Conservation (phyloP, 2,888 invertebrate species). For the Oligia latruncula region DNA sequence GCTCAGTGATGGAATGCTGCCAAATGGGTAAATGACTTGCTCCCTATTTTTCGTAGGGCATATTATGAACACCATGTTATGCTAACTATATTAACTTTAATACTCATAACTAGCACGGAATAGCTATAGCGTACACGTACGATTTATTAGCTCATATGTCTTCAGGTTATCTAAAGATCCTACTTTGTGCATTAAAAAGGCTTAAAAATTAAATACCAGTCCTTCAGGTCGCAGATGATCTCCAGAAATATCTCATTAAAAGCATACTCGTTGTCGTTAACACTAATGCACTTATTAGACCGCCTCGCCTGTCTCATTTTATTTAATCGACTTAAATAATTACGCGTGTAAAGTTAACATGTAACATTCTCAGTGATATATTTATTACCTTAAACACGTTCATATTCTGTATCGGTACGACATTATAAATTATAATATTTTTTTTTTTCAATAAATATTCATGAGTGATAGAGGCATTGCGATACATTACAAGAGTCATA, state of each 20-base stretch:
- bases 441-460: conserved; percentile 87
- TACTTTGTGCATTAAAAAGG: background rate
- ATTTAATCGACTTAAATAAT: conserved; percentile 84
- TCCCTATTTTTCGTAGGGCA: background rate
- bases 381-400: conserved; percentile 84
- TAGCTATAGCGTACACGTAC: background rate
- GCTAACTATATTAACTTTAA: background rate
- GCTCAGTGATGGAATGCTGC: background rate
- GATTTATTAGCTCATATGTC: background rate
- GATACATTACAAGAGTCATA: conserved; percentile 87
- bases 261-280: conserved; percentile 67
- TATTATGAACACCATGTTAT: background rate
- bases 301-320: conserved; percentile 76
- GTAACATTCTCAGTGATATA: conserved; percentile 82
- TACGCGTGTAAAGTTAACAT: conserved; percentile 77
- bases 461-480: conserved; percentile 89
- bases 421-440: conserved; percentile 81
- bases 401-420: conserved; percentile 76
- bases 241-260: conserved; percentile 9
- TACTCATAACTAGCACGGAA: background rate
- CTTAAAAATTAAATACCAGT: background rate
- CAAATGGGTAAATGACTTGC: background rate
- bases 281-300: conserved; percentile 83
- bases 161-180: background rate
- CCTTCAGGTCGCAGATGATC: background rate